Conservation (phyloP, 2,113 vertebrate species). For the Apteryx owenii region DNA sequence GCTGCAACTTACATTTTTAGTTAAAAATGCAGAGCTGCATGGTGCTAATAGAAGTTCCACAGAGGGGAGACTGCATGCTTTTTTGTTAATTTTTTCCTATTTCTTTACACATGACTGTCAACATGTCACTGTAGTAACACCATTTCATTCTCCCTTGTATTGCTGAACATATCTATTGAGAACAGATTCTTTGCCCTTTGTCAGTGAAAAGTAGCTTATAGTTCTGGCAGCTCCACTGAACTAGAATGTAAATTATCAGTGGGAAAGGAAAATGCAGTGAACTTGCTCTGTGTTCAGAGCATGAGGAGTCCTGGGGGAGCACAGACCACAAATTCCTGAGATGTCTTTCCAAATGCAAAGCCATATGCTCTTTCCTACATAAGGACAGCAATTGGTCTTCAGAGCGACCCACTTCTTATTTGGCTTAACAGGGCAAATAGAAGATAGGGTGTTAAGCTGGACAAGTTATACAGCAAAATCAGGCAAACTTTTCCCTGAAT, state of each 20-base stretch:
- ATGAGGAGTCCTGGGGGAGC: background rate
- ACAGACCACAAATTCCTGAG: background rate
- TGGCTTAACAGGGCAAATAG: background rate
- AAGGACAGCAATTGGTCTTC: background rate
- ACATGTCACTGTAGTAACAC: background rate
- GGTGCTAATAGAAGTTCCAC: conserved; percentile 32
- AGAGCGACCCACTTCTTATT: background rate
- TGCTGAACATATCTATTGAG: background rate
- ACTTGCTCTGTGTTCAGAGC: background rate
- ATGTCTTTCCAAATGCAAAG: background rate
- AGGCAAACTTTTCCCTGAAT: background rate
- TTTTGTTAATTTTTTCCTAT: background rate
- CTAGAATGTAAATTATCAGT: background rate
- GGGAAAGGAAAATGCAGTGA: background rate
- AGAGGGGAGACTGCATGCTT: background rate
- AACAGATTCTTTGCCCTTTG: conserved; percentile 18
- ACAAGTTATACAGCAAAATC: background rate
- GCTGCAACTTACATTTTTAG: background rate
- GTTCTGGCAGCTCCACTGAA: background rate
- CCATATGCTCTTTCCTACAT: background rate
- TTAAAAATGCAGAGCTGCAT: background rate
- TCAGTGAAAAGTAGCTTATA: background rate
- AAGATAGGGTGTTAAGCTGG: background rate
- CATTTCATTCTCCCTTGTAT: background rate
- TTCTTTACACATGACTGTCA: conserved; percentile 24